These are phyloP conservation scores for Trachelus iudaicus DNA, from an alignment of 2,888 invertebrate species.

Conservation along the genomic window DNA sequence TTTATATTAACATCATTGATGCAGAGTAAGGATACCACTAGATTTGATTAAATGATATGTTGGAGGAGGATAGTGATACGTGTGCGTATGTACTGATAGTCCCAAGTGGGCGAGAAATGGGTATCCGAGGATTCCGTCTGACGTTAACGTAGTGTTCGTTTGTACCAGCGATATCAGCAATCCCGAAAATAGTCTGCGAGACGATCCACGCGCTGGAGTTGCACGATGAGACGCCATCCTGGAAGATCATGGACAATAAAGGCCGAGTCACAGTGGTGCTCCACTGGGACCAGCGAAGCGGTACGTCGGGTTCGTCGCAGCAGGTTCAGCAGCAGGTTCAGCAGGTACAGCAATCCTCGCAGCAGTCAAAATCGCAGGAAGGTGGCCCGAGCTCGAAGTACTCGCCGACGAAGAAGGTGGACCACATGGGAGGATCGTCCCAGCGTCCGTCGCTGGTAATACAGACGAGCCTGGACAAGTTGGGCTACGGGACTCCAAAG, in stretches of 20 bases:
- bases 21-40: too few relatives aligned
- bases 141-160: too few relatives aligned
- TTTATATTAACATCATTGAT: too few relatives aligned
- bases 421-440: slow-evolving; percentile 64
- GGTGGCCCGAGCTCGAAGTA: slow-evolving; percentile 65
- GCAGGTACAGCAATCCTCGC: slow-evolving; percentile 67
- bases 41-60: too few relatives aligned
- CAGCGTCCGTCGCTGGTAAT: slow-evolving; percentile 79
- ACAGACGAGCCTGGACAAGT: slow-evolving; percentile 80
- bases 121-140: too few relatives aligned
- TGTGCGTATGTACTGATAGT: too few relatives aligned
- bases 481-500: slow-evolving; percentile 54
- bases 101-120: too few relatives aligned
- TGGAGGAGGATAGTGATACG: too few relatives aligned
- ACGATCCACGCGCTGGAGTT: slow-evolving; percentile 94
- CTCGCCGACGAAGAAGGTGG: slow-evolving; percentile 70
- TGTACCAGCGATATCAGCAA: slow-evolving; percentile 88
- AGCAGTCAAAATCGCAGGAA: slow-evolving; percentile 53
- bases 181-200: slow-evolving; percentile 97
- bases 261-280: slow-evolving; percentile 96
- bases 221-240: slow-evolving; percentile 96
- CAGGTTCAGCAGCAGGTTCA: slow-evolving; percentile 68
- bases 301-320: slow-evolving; percentile 68
- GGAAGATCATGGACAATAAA: slow-evolving; percentile 99
- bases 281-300: slow-evolving; percentile 93